phyloP scores from a whole-genome alignment of 2,113 vertebrate species.

The Dolichotis patagonum region DNA sequence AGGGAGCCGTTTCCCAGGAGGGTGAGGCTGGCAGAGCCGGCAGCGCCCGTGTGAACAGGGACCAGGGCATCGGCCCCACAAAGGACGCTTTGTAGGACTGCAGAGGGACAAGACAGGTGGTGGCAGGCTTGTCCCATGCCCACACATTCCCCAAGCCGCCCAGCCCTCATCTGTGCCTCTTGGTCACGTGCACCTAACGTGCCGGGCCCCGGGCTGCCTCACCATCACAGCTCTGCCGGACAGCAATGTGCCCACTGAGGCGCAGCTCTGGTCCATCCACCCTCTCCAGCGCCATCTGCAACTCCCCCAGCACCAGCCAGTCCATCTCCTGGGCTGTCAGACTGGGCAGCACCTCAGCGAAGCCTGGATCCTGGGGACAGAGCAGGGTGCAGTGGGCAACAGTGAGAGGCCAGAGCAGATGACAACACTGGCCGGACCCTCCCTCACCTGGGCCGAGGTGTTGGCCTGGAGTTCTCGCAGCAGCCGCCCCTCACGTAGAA shows the following conservation, averaged over 20 bases:
- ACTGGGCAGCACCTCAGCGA: constrained; percentile 94
- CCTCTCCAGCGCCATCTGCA: constrained; percentile 91
- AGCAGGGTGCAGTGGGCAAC: neutral
- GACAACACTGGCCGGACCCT: neutral
- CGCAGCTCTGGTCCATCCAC: constrained; percentile 83
- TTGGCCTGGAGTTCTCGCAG: constrained; percentile 94
- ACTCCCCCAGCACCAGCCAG: constrained; percentile 94
- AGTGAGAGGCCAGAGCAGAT: neutral
- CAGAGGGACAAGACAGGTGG: neutral
- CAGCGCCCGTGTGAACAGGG: constrained; percentile 93
- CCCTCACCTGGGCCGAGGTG: constrained; percentile 90
- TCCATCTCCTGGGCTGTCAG: constrained; percentile 93
- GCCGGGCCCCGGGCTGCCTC: constrained; percentile 65
- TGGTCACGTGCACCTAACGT: neutral
- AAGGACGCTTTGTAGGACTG: constrained; percentile 96
- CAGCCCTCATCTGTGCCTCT: neutral
- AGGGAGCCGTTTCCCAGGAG: constrained; percentile 95
- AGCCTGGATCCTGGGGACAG: constrained; percentile 90
- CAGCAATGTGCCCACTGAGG: constrained; percentile 92
- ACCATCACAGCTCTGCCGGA: constrained; percentile 96
- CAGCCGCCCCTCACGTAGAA: constrained; percentile 90
- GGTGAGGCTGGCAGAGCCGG: constrained; percentile 92
- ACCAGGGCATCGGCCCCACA: constrained; percentile 93
- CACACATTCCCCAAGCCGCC: neutral
- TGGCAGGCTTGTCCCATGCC: neutral